Evolutionary conservation across 1,140 invertebrate species (phyloP).

Genomic region (Rhyacophila brunnea): DNA sequence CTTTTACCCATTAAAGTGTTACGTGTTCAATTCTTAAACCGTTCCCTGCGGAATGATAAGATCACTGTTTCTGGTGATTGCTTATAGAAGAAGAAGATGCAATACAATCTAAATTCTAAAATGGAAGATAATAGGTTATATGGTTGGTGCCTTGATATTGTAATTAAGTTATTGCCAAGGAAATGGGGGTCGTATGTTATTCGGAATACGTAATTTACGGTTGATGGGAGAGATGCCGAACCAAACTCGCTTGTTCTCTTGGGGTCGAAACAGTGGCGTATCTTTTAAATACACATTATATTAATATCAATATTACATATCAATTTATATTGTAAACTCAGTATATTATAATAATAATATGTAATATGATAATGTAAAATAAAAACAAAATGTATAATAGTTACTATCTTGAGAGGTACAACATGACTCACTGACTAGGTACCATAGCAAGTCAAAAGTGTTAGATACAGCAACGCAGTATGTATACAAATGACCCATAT

Average conservation of each 20-base stretch:
- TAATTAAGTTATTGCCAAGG: slow-evolving; percentile 35
- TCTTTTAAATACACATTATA: no score
- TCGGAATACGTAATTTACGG: slow-evolving; percentile 32
- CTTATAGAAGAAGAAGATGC: slow-evolving; percentile 7
- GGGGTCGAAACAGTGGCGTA: neutral
- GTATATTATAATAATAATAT: no score
- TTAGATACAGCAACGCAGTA: no score
- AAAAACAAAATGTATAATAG: no score
- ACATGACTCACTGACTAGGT: no score
- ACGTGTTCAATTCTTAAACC: slow-evolving; percentile 26
- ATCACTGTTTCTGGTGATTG: slow-evolving; percentile 2
- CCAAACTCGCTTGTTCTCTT: neutral
- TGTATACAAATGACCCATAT: no score
- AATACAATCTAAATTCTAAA: slow-evolving; percentile 33
- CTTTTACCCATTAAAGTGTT: slow-evolving; percentile 25
- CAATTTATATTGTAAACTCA: no score
- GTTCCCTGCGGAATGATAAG: slow-evolving; percentile 3
- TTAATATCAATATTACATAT: no score
- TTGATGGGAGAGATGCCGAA: slow-evolving; percentile 20
- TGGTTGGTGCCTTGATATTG: slow-evolving; percentile 27
- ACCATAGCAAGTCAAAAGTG: no score
- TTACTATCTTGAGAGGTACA: no score
- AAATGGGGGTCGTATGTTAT: slow-evolving; percentile 36
- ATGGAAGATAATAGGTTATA: slow-evolving; percentile 35
- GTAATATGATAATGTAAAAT: no score